These are phyloP conservation scores for Lophius americanus DNA, from an alignment of 2,797 vertebrate genomes.

Conservation along the genomic window DNA sequence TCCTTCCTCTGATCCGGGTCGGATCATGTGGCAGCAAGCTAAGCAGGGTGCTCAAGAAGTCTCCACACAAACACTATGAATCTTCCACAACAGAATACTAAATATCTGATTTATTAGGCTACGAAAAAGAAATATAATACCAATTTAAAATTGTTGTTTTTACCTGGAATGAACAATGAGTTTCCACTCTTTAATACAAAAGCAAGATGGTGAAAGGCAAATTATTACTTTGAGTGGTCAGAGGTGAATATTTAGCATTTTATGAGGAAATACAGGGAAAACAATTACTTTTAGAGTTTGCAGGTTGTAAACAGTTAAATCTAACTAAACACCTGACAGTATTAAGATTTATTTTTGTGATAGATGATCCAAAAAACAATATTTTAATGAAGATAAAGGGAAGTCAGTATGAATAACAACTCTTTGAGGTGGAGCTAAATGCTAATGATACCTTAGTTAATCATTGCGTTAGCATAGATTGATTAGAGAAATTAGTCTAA, in stretches of 20 bases:
- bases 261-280: background rate
- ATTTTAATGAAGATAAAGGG: background rate
- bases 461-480: too few relatives aligned
- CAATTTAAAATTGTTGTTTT: background rate
- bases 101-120: background rate
- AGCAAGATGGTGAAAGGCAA: slow-evolving; percentile 1
- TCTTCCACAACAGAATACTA: slow-evolving; percentile 1
- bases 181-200: slow-evolving; percentile 1
- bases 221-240: background rate
- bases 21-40: too few relatives aligned
- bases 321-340: background rate
- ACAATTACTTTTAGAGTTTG: background rate
- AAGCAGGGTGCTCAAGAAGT: too few relatives aligned
- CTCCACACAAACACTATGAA: background rate
- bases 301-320: background rate
- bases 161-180: background rate
- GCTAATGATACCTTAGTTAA: background rate
- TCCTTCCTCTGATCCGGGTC: too few relatives aligned
- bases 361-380: background rate
- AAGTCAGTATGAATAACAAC: background rate
- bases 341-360: background rate
- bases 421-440: background rate
- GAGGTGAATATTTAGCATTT: background rate
- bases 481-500: too few relatives aligned
- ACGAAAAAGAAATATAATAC: background rate